Evolutionary conservation across 2,113 vertebrate genomes (phyloP), one percentile per base, ranked within the genome.

Genomic region (Polypterus senegalus): DNA sequence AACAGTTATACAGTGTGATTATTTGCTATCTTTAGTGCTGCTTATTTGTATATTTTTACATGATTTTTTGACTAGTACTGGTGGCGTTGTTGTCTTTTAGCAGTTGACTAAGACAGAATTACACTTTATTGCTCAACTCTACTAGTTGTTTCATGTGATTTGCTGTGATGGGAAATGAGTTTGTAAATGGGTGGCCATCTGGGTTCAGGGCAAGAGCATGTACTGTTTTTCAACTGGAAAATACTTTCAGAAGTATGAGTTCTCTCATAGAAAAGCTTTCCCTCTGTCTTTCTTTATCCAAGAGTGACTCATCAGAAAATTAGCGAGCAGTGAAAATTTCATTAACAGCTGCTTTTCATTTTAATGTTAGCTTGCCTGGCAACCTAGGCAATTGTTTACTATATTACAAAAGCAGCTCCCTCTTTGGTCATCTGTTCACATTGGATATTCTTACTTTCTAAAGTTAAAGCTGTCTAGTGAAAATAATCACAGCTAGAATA

Each of bases 271-370:
- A 27, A 27, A 27, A 27, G 27, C 27, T 27, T 2, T 27, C 27
- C 27, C 27, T 62, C 46, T 62, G 57, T 46, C 46, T 58, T 63
- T 65, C 64, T 66, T 57, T 7, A 7, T 51, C 6, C 9, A 51
- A 27, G 46, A 61, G 48, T 58, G 68, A 61, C 66, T 62, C 53
- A 55, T 55, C 54, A 57, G 49, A 43, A 67, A 67, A 67, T 66
- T 43, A 60, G 27, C 49, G 52, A 3, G 10, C 57, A 47, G 49
- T 58, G 27, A 27, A 27, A 27, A 27, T 27, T 27, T 27, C 27
- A 27, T 27, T 27, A 27, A 45, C 5, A 45, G 9, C 77, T 80
- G 77, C 66, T 67, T 66, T 74, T 44, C 59, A 74, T 83, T 77
- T 78, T 60, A 64, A 52, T 48, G 53, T 67, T 69, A 63, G 59